phyloP scores from a whole-genome alignment of 2,888 invertebrate species.

The Euplagia quadripunctaria region DNA sequence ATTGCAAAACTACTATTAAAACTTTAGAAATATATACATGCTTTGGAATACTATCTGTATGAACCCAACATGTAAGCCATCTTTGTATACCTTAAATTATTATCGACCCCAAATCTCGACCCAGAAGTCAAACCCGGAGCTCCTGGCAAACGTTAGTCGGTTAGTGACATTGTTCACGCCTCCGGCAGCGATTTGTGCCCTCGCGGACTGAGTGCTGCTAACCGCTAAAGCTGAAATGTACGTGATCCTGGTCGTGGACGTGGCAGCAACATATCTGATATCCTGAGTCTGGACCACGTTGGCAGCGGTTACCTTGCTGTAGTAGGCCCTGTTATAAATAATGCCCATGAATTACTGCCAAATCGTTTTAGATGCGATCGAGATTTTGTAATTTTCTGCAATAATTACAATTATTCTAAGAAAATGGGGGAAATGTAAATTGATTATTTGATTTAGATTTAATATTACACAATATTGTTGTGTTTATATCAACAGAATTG shows the following conservation, averaged over 20 bases:
- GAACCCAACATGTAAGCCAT: too few relatives aligned
- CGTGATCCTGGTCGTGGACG: background rate
- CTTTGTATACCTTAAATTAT: background rate
- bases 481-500: too few relatives aligned
- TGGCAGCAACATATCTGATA: background rate
- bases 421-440: too few relatives aligned
- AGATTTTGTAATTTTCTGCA: background rate
- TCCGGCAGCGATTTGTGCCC: background rate
- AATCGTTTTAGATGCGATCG: background rate
- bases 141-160: background rate
- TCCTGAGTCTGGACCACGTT: background rate
- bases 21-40: too few relatives aligned
- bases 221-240: background rate
- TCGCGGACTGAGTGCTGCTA: background rate
- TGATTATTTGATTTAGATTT: too few relatives aligned
- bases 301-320: background rate
- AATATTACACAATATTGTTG: too few relatives aligned
- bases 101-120: constrained; percentile 5
- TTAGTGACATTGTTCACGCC: background rate
- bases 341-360: background rate
- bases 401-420: background rate
- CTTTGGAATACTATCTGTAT: too few relatives aligned
- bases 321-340: background rate
- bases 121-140: background rate
- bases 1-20: too few relatives aligned